phyloP scores from a whole-genome alignment of 2,797 vertebrate genomes.

The Mus caroli region DNA sequence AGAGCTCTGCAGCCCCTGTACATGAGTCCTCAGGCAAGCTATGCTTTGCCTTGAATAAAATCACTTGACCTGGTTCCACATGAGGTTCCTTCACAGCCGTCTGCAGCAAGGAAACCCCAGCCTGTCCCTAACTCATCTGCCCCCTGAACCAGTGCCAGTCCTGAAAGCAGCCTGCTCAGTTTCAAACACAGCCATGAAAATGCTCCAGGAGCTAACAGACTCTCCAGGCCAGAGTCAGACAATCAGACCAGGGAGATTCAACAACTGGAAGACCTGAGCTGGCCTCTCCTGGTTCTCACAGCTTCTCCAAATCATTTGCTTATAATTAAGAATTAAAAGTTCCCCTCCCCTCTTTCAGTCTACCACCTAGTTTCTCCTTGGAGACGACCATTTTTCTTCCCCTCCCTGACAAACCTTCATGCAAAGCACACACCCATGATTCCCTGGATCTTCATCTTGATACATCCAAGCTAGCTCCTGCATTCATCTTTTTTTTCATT shows the following conservation, averaged over 20 bases:
- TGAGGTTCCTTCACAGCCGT: background rate
- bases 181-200: constrained; percentile 1
- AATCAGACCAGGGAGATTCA: background rate
- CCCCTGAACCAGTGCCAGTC: background rate
- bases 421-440: background rate
- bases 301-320: constrained; percentile 4
- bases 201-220: background rate
- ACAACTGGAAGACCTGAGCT: background rate
- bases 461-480: constrained; percentile 55
- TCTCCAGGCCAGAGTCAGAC: background rate
- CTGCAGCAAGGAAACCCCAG: background rate
- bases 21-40: background rate
- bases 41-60: background rate
- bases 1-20: background rate
- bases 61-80: background rate
- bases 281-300: background rate
- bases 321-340: constrained; percentile 22
- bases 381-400: background rate
- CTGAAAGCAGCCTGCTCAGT: constrained; percentile 1
- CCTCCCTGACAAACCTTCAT: background rate
- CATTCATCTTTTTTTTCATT: constrained; percentile 56
- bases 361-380: background rate
- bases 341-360: background rate
- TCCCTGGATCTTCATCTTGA: constrained; percentile 35
- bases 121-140: background rate